Evolutionary conservation across 2,797 vertebrate genomes (phyloP), one percentile per base, ranked within the genome.

Genomic region (Enteromius unitaeniatus): DNA sequence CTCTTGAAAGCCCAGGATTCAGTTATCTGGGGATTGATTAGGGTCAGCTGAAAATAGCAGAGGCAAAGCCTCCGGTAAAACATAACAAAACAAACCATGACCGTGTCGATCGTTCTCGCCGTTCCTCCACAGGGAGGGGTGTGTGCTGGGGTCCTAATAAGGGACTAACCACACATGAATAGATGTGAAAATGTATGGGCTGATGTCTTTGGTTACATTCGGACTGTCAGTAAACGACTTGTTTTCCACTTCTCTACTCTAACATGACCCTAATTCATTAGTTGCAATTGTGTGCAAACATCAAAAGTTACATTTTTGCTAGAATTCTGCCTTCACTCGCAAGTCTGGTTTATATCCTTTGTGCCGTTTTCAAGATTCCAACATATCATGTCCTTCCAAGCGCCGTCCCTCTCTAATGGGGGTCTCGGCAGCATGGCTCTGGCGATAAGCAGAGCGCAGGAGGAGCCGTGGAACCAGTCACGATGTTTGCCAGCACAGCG

Each of bases 1-100:
- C 88, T 88, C 89, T 89, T 89, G 88, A 91, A 91, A 90, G 87
- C 84, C 81, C 89, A 84, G 88, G 83, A 84, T 49, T 77, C 17
- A 31, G 86, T 87, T 87, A 88, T 87, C 82, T 87, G 78, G 83
- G 89, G 87, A 89, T 84, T 87, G 79, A 87, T 84, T 81, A 80
- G 60, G 86, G 88, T 86, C 90, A 88, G 85, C 84, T 83, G 81
- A 58, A 87, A 82, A 84, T 84, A 84, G 75, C 21, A 23, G 42
- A 84, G 67, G 76, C 55, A 72, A 69, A 84, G 68, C 67, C 55
- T 55, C 65, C 74, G n/a, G 82, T 64, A 62, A 64, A 84, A 55
- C 65, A 45, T 85, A 78, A 85, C 82, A 78, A 84, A 78, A 85
- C 81, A 84, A 76, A 67, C 37, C 67, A 40, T n/a, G 49, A 68